phyloP scores from a whole-genome alignment of 2,113 vertebrate genomes.

The Epinephelus cyanopodus region DNA sequence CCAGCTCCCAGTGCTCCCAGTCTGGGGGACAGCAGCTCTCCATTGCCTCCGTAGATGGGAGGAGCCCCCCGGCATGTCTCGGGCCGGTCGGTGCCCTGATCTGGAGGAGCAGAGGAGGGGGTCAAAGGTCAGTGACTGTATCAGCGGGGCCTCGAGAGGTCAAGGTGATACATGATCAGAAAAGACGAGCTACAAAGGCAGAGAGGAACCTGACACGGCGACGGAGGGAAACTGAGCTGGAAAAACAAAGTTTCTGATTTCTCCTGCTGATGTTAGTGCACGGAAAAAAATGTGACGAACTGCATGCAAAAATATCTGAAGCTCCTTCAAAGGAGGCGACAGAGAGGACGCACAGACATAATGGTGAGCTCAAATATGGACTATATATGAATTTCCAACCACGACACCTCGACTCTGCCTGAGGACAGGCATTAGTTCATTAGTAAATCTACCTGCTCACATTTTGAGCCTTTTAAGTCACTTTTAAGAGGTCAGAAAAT shows the following conservation, averaged over 20 bases:
- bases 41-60: conserved; percentile 89
- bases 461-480: conserved; percentile 26
- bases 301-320: not conserved
- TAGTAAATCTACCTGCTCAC: conserved; percentile 48
- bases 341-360: not conserved
- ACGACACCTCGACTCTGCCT: conserved; percentile 20
- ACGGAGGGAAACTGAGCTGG: conserved; percentile 35
- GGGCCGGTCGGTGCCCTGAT: conserved; percentile 91
- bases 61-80: conserved; percentile 91
- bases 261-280: conserved; percentile 12
- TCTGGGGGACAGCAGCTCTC: conserved; percentile 92
- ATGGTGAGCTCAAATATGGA: not conserved
- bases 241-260: conserved; percentile 52
- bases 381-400: not conserved
- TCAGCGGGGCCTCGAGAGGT: conserved; percentile 39
- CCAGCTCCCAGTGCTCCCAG: conserved; percentile 78
- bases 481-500: conserved; percentile 47
- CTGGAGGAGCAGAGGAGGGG: conserved; percentile 79
- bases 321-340: not conserved
- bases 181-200: conserved; percentile 58
- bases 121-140: conserved; percentile 59
- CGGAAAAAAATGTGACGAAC: not conserved
- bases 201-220: conserved; percentile 54
- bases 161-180: conserved; percentile 65
- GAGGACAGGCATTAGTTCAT: conserved; percentile 47